A percentile compares a stretch with the other conserved stretches of the same genome.
phyloP scores from a whole-genome alignment of 2,113 vertebrate species.

The Dicerorhinus sumatrensis region DNA sequence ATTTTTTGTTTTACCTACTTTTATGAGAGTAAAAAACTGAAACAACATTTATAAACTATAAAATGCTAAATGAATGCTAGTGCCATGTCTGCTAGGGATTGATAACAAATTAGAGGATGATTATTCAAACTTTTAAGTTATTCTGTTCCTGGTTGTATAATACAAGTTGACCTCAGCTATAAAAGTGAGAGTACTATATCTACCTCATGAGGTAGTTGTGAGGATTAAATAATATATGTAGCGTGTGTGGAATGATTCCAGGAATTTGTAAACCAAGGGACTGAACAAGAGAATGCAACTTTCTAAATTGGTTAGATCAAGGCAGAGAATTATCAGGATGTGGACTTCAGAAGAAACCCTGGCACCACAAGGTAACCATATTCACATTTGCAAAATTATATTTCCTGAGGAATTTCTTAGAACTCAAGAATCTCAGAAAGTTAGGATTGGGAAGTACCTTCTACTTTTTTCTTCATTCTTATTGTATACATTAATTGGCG shows the following conservation, averaged over 20 bases:
- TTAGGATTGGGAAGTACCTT: background rate
- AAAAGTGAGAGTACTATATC: constrained; percentile 38
- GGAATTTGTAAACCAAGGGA: background rate
- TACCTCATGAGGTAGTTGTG: constrained; percentile 9
- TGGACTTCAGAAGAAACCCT: background rate
- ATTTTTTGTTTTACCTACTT: constrained; percentile 7
- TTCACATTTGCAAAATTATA: constrained; percentile 2
- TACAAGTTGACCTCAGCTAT: constrained; percentile 29
- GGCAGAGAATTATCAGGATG: background rate
- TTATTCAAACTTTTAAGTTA: constrained; percentile 6
- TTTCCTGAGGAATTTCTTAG: constrained; percentile 22
- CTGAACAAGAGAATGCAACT: background rate
- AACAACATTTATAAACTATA: background rate
- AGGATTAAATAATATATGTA: constrained; percentile 15
- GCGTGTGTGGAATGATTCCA: constrained; percentile 5
- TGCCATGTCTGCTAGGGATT: background rate
- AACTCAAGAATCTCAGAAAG: background rate
- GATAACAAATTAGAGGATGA: background rate
- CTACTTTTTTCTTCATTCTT: background rate
- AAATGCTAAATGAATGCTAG: constrained; percentile 32
- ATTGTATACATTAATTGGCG: background rate
- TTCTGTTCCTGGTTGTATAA: background rate
- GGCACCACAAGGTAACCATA: background rate
- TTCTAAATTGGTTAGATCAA: background rate
- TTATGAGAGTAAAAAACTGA: background rate